These are phyloP conservation scores for Malacoraja senta DNA, from an alignment of 2,797 vertebrate genomes.

Conservation along the genomic window DNA sequence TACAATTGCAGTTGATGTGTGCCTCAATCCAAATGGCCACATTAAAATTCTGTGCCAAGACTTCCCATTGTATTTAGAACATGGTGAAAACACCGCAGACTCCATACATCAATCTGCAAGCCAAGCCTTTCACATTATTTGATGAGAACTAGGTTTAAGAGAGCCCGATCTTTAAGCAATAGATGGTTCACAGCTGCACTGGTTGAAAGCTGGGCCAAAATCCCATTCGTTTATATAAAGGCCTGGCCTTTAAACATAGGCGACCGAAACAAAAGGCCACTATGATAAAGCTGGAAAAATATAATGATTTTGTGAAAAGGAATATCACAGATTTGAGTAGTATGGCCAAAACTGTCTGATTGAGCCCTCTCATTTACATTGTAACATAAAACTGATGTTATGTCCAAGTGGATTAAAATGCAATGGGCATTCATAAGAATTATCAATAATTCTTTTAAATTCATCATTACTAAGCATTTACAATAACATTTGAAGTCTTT, in stretches of 20 bases:
- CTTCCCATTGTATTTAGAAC: not conserved
- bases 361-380: not conserved
- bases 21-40: not conserved
- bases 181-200: constrained; percentile 35
- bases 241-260: not conserved
- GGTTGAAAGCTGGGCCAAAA: constrained; percentile 13
- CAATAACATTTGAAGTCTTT: not conserved
- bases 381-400: not conserved
- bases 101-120: not conserved
- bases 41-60: constrained; percentile 20
- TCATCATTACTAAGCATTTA: not conserved
- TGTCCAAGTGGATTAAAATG: not conserved
- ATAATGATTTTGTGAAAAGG: not conserved
- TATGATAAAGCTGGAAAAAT: constrained; percentile 13
- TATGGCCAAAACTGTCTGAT: not conserved
- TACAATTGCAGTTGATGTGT: not conserved
- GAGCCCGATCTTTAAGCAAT: not conserved
- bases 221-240: not conserved
- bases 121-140: constrained; percentile 29
- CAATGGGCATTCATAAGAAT: not conserved
- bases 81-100: not conserved
- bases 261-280: not conserved
- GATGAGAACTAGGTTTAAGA: constrained; percentile 22
- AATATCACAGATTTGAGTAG: not conserved
- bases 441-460: not conserved